A percentile compares a stretch with the other conserved stretches of the same genome.
Conservation (phyloP, 1,140 invertebrate genomes). For the Epicauta chinensis region DNA sequence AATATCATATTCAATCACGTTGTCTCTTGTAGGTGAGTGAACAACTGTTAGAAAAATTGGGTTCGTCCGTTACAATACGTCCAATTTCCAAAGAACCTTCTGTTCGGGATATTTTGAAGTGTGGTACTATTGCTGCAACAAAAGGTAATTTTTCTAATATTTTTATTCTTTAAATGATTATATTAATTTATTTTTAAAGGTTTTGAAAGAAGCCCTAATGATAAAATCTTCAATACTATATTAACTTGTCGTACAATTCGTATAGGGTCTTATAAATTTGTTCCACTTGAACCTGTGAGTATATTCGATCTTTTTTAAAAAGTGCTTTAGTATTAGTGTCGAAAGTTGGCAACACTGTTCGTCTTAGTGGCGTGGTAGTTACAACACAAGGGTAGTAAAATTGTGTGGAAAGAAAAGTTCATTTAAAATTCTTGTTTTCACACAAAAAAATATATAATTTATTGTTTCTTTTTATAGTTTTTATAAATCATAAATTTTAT, state of each 20-base stretch:
- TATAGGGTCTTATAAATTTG: slow-evolving; percentile 71
- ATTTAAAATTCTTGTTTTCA: too few species aligned
- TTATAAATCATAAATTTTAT: too few species aligned
- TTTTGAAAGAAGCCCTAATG: neutral
- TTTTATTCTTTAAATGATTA: too few species aligned
- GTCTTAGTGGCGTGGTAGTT: too few species aligned
- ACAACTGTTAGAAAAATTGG: slow-evolving; percentile 27
- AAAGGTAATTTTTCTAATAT: neutral
- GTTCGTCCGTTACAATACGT: slow-evolving; percentile 28
- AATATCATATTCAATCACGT: too few species aligned
- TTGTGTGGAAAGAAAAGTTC: too few species aligned
- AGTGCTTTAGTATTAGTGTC: neutral
- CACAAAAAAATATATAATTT: too few species aligned
- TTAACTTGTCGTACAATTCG: slow-evolving; percentile 63
- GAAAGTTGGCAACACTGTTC: too few species aligned
- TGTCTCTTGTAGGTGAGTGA: slow-evolving; percentile 27
- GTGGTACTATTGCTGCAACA: neutral
- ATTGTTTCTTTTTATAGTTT: too few species aligned
- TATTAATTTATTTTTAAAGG: neutral
- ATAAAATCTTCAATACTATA: slow-evolving; percentile 5
- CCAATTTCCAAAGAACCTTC: slow-evolving; percentile 36
- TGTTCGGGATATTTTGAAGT: slow-evolving; percentile 30
- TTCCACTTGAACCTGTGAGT: slow-evolving; percentile 57
- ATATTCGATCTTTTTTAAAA: slow-evolving; percentile 6
- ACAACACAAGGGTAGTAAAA: too few species aligned